Evolutionary conservation across 2,113 vertebrate genomes (phyloP).

Genomic region (Mystacornis crossleyi): DNA sequence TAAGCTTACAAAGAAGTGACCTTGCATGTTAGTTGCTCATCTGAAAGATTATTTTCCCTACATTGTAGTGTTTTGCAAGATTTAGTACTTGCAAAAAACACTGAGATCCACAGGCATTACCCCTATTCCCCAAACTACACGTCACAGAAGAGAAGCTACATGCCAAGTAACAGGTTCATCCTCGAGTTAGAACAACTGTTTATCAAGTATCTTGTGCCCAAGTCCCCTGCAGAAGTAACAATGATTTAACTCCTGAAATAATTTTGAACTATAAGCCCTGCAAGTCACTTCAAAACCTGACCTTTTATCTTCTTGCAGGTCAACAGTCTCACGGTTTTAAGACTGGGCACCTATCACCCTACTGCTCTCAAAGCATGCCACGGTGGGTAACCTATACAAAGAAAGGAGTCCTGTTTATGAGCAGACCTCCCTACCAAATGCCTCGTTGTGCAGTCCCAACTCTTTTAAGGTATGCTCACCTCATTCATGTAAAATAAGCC

Average conservation of each 20-base stretch:
- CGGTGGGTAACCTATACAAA: neutral
- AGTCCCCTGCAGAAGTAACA: neutral
- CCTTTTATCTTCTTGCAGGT: neutral
- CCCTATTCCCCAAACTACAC: neutral
- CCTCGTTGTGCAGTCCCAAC: rapidly evolving
- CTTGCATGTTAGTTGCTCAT: neutral
- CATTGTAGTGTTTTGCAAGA: neutral
- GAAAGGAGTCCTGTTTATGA: neutral
- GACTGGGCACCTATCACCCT: neutral
- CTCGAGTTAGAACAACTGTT: neutral
- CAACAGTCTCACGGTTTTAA: neutral
- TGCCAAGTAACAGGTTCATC: neutral
- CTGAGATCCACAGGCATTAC: neutral
- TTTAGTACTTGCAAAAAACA: neutral
- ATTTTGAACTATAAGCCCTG: neutral
- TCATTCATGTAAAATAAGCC: neutral
- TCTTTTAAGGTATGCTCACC: neutral
- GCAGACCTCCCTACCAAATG: neutral
- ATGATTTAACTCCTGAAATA: neutral
- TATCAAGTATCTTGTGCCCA: neutral
- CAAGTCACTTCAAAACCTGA: neutral
- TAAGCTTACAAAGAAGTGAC: neutral
- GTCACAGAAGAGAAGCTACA: neutral
- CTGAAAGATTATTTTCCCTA: neutral
- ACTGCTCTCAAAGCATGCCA: neutral